These are phyloP conservation scores for Drosophila silvestris DNA, from an alignment of 2,888 invertebrate genomes.

Conservation along the genomic window DNA sequence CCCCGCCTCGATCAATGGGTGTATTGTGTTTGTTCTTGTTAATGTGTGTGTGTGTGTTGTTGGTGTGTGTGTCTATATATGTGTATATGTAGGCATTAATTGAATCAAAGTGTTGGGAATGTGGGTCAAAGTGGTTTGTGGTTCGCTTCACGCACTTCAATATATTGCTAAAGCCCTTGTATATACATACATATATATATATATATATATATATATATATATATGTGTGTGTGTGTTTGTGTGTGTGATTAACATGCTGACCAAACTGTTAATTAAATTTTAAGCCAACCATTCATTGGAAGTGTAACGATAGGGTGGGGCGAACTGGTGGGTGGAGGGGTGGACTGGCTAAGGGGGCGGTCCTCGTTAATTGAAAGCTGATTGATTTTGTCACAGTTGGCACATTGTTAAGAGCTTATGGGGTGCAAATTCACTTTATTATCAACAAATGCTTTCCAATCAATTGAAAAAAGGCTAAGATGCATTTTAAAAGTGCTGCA, in stretches of 20 bases:
- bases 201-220: background rate
- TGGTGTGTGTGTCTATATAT: background rate
- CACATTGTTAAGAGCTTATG: slow-evolving; percentile 5
- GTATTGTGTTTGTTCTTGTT: background rate
- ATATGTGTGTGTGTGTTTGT: background rate
- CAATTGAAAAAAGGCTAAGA: background rate
- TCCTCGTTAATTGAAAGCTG: slow-evolving; percentile 31
- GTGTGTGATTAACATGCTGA: slow-evolving; percentile 30
- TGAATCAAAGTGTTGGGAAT: slow-evolving; percentile 43
- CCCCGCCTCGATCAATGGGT: background rate
- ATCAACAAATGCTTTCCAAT: background rate
- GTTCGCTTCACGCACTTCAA: slow-evolving; percentile 28
- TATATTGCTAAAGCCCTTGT: slow-evolving; percentile 2
- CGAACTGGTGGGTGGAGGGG: background rate
- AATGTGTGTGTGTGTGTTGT: background rate
- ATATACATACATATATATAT: background rate
- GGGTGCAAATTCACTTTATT: background rate
- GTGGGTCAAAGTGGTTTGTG: slow-evolving; percentile 52
- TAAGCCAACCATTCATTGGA: slow-evolving; percentile 38
- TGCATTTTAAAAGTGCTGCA: background rate
- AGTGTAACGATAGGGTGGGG: background rate
- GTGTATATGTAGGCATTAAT: slow-evolving; percentile 30
- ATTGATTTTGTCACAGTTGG: slow-evolving; percentile 48
- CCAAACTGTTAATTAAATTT: slow-evolving; percentile 68
- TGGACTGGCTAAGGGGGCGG: background rate